A percentile compares a stretch with the other conserved stretches of the same genome.
Conservation (phyloP, 1,140 invertebrate species). For the Cherax destructor region DNA sequence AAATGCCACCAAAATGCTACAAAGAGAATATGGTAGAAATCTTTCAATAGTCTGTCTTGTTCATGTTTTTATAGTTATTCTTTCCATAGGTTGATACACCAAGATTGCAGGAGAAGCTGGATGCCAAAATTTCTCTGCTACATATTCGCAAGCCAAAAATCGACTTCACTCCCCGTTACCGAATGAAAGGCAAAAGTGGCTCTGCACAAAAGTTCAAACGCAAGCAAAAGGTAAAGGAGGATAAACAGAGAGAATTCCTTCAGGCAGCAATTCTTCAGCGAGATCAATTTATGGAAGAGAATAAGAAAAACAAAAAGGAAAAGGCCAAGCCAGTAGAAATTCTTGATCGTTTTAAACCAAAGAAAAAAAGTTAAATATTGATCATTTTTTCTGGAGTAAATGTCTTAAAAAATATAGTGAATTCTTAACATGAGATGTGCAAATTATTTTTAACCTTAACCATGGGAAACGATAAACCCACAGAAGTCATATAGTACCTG, state of each 20-base stretch:
- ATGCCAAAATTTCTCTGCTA: conserved; percentile 84
- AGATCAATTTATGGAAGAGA: conserved; percentile 25
- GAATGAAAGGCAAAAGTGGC: conserved; percentile 86
- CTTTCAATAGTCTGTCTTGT: too few relatives aligned
- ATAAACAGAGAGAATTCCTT: conserved; percentile 78
- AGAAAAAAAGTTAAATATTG: conserved; percentile 2
- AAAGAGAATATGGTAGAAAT: too few relatives aligned
- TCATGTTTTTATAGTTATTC: neutral
- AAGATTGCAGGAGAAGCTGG: conserved; percentile 86
- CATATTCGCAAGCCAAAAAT: conserved; percentile 86
- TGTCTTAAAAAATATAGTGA: too few relatives aligned
- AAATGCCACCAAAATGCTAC: too few relatives aligned
- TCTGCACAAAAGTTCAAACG: conserved; percentile 84
- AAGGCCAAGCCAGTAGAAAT: conserved; percentile 7
- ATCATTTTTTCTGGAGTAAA: neutral
- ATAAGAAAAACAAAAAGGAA: conserved; percentile 3
- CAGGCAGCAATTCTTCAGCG: conserved; percentile 14
- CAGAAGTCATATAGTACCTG: too few relatives aligned
- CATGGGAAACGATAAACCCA: too few relatives aligned
- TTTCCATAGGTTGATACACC: conserved; percentile 81
- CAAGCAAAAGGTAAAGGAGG: conserved; percentile 86
- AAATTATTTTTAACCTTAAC: too few relatives aligned
- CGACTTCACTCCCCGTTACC: conserved; percentile 85
- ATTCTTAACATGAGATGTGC: too few relatives aligned
- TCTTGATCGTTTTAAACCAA: conserved; percentile 50